These are phyloP conservation scores for Ceratoteleas bidentatus DNA, from an alignment of 1,140 invertebrate genomes.

Conservation along the genomic window DNA sequence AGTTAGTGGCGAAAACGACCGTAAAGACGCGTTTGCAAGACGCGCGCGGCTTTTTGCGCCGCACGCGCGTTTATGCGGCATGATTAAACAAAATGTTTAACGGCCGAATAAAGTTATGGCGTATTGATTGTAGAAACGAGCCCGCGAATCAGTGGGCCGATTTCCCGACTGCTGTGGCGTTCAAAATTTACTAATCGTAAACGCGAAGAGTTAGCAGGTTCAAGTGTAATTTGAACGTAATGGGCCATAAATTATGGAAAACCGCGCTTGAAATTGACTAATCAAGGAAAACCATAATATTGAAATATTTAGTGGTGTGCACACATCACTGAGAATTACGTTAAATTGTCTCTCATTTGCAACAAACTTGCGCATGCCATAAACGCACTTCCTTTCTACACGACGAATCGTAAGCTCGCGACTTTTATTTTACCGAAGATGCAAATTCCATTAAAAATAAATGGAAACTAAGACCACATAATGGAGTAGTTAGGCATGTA, in stretches of 20 bases:
- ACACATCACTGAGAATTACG: neutral
- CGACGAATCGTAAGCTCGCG: no score
- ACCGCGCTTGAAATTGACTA: conserved; percentile 22
- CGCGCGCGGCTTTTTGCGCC: neutral
- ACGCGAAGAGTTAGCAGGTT: conserved; percentile 27
- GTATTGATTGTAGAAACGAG: neutral
- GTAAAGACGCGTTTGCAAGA: conserved; percentile 16
- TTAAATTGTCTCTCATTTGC: conserved; percentile 10
- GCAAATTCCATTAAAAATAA: no score
- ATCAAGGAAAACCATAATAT: conserved; percentile 23
- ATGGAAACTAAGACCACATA: no score
- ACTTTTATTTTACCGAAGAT: no score
- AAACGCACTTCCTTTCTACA: no score
- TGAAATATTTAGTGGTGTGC: conserved; percentile 21
- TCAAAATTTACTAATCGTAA: conserved; percentile 17
- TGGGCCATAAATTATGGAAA: conserved; percentile 21
- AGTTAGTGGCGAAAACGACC: conserved; percentile 28
- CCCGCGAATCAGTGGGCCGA: neutral
- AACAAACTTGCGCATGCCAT: neutral
- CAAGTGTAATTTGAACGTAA: conserved; percentile 31
- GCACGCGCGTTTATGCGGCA: neutral
- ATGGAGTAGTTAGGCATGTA: no score
- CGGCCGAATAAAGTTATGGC: neutral
- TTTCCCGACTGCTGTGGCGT: neutral
- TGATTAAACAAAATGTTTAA: conserved; percentile 8